phyloP scores from a whole-genome alignment of 2,797 vertebrate species.

The Chaetodon trifasciatus region DNA sequence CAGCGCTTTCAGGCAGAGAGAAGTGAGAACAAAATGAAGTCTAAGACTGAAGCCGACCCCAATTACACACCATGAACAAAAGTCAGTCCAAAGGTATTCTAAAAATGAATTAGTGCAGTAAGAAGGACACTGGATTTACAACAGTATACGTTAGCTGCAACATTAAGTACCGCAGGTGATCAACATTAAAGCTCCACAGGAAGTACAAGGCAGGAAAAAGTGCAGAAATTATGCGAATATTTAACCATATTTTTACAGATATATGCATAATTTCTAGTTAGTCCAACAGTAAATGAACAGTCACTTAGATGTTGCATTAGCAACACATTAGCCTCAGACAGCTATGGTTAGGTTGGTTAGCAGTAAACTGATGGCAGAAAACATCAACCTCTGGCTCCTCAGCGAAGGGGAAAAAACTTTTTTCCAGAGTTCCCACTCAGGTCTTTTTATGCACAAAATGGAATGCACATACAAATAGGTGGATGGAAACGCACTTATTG shows the following conservation, averaged over 20 bases:
- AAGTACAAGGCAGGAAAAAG: background rate
- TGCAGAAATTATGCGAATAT: background rate
- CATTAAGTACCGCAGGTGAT: too few species aligned
- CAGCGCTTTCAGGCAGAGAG: background rate
- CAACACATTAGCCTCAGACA: background rate
- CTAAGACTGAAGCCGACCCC: background rate
- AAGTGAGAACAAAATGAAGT: background rate
- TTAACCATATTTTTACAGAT: background rate
- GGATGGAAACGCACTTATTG: background rate
- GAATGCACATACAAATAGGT: background rate
- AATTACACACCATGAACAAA: background rate
- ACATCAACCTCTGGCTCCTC: background rate
- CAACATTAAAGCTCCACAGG: background rate
- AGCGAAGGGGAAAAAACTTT: background rate
- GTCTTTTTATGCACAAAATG: background rate
- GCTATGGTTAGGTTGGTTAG: background rate
- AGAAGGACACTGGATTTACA: background rate
- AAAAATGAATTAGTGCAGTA: background rate
- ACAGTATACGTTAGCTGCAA: background rate
- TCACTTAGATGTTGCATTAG: background rate
- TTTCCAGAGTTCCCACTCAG: too few species aligned
- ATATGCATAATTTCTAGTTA: background rate
- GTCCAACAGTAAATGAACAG: background rate
- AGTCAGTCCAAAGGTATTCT: background rate
- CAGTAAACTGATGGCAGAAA: background rate